Evolutionary conservation across 1,140 invertebrate genomes (phyloP), one percentile per base, ranked within the genome.

Genomic region (Reticulitermes speratus): DNA sequence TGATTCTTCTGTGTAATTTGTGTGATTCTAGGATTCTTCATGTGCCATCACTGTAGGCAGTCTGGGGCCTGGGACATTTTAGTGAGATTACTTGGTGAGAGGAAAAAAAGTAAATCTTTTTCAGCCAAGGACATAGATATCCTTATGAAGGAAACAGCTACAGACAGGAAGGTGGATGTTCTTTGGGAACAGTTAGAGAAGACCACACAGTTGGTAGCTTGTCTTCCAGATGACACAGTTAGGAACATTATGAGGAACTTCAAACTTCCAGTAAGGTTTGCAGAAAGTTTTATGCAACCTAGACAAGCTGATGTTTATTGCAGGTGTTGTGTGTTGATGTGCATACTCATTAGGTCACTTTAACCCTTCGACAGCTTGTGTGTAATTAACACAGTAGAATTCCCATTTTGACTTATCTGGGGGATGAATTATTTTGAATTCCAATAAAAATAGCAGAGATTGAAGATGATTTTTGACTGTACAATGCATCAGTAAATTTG

Each of bases 261-360:
- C 92, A 91, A 93, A 88, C 90, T 93, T 87, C 93, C 93, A 84
- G 93, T 94, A 91, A 93, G 91, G 44, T 48, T 44, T 38, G 45
- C 89, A 89, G 86, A 84, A 87, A 85, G 87, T 89, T 87, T 69
- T 85, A 84, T 81, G 86, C 38, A 38, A 38, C 38, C 38, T 38
- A 38, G 2, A 38, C 38, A 38, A 38, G 38, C 38, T 2, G 2
- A 69, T 86, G 65, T 83, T 69, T 88, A 81, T 87, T 44, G 84
- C 65, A n/a, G 38, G 32, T 81, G 38, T 5, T 52, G 44, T 82
- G 55, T 87, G 44, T 44, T 81, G 32, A 86, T 30, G 44, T 87
- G 30, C 6, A 6, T 59, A 38, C 38, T 19, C 19, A 5, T 12
- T 55, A 5, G 19, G 52, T 19, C 5, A 21, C 16, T 55, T 16